Percentiles rank a stretch among this genome's conserved stretches.
phyloP scores from a whole-genome alignment of 1,140 invertebrate genomes.

The Lepidostoma basale region DNA sequence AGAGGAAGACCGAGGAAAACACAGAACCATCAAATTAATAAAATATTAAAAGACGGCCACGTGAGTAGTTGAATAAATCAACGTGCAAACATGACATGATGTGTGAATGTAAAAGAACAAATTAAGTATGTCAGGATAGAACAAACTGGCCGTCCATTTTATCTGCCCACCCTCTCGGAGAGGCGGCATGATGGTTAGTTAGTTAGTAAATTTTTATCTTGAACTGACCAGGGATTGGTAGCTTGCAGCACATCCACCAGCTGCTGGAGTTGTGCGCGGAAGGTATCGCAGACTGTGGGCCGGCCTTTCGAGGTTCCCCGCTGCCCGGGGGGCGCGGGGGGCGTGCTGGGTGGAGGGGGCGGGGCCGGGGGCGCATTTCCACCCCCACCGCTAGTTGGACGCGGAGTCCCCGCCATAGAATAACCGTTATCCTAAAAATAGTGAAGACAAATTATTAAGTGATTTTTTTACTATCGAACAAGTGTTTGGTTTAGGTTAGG shows the following conservation, averaged over 20 bases:
- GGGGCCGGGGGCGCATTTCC: background rate
- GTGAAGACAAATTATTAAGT: background rate
- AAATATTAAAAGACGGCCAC: too few relatives aligned
- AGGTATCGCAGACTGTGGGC: conserved; percentile 92
- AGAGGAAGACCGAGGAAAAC: too few relatives aligned
- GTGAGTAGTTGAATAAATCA: too few relatives aligned
- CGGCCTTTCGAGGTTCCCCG: conserved; percentile 89
- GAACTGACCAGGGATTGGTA: conserved; percentile 86
- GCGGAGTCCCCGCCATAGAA: conserved; percentile 31
- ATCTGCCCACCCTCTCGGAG: too few relatives aligned
- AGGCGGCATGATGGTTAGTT: too few relatives aligned
- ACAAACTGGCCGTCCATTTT: too few relatives aligned
- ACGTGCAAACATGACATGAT: too few relatives aligned
- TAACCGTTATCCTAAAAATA: conserved; percentile 37
- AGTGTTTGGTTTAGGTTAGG: too few relatives aligned
- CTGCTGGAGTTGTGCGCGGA: conserved; percentile 88
- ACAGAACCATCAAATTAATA: too few relatives aligned
- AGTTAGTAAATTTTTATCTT: background rate
- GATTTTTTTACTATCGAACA: background rate
- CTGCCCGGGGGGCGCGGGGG: conserved; percentile 67
- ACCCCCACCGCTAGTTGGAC: conserved; percentile 28
- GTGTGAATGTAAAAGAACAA: too few relatives aligned
- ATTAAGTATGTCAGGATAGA: too few relatives aligned
- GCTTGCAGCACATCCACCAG: conserved; percentile 90
- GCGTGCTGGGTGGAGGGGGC: conserved; percentile 21